Percentiles rank a stretch among this genome's conserved stretches.
Conservation (phyloP, 2,113 vertebrate genomes). For the Centropristis striata region DNA sequence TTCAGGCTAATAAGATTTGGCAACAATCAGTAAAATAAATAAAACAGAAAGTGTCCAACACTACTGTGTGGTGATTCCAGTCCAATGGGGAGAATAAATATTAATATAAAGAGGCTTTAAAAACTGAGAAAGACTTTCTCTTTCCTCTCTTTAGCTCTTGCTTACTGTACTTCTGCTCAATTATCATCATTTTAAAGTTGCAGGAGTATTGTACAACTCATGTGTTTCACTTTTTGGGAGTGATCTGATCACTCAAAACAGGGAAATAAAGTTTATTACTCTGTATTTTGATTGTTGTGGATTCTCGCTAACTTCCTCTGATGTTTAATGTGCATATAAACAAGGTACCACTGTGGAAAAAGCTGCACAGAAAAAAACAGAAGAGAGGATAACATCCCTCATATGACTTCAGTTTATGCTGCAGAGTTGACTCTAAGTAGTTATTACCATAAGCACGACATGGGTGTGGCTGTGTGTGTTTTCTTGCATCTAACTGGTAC, state of each 20-base stretch:
- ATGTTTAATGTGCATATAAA: background rate
- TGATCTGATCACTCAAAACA: background rate
- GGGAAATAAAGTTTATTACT: too few relatives aligned
- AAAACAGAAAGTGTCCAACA: background rate
- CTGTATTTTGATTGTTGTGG: background rate
- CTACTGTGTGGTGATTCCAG: background rate
- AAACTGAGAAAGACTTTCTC: background rate
- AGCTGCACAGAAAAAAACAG: background rate
- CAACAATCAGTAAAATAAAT: too few relatives aligned
- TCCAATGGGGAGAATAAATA: background rate
- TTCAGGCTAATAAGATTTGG: too few relatives aligned
- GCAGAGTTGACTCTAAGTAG: background rate
- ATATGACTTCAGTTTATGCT: background rate
- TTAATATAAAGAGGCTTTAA: background rate
- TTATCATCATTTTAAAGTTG: background rate
- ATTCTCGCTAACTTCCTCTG: background rate
- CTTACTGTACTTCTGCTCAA: background rate
- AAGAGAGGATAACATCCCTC: background rate
- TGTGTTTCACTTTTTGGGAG: background rate
- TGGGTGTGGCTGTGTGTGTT: slow-evolving; percentile 27
- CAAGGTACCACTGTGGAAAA: background rate
- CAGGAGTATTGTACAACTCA: background rate
- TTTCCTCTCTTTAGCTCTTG: background rate
- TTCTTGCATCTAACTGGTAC: slow-evolving; percentile 1
- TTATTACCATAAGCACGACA: slow-evolving; percentile 29